These are phyloP conservation scores for Sander lucioperca DNA, from an alignment of 2,113 vertebrate species.

Conservation along the genomic window DNA sequence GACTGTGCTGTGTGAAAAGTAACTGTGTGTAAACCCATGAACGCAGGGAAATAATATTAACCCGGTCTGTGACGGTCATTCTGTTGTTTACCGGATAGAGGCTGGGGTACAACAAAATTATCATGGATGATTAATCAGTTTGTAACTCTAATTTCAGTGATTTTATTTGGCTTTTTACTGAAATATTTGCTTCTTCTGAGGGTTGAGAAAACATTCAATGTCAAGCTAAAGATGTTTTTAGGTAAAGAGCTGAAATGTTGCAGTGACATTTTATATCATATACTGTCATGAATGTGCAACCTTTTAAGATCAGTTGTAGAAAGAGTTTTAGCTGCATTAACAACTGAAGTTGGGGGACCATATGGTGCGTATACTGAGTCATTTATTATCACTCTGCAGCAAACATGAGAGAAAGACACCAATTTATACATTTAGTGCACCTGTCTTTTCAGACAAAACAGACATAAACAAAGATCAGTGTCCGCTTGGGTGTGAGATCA, in stretches of 20 bases:
- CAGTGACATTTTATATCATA: background rate
- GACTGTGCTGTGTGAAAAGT: background rate
- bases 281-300: background rate
- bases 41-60: background rate
- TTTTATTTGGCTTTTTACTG: background rate
- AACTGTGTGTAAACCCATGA: background rate
- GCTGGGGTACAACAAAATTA: background rate
- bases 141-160: background rate
- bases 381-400: constrained; percentile 1
- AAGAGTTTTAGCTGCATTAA: background rate
- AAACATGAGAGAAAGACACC: background rate
- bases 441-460: constrained; percentile 32
- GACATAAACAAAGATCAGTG: constrained; percentile 33
- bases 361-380: background rate
- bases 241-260: background rate
- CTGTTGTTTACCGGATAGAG: constrained; percentile 1
- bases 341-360: background rate
- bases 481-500: constrained; percentile 35
- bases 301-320: constrained; percentile 3
- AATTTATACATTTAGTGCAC: background rate
- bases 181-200: background rate
- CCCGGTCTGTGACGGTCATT: constrained; percentile 1
- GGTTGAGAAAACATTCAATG: background rate
- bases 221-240: background rate
- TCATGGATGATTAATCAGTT: background rate